phyloP scores from a whole-genome alignment of 2,888 invertebrate species.

The Oscheius onirici region DNA sequence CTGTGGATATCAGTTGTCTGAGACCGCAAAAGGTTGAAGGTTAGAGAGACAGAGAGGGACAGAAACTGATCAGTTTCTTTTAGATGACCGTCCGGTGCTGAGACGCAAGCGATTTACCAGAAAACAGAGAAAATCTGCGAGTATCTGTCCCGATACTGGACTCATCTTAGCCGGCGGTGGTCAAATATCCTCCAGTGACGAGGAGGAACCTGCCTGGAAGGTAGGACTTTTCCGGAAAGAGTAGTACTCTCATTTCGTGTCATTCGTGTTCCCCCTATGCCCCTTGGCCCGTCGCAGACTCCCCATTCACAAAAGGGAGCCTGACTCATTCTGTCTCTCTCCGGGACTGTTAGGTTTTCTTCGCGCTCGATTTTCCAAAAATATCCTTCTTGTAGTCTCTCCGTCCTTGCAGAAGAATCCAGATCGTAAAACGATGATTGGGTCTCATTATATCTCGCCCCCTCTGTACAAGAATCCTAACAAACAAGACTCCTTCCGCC shows the following conservation, averaged over 20 bases:
- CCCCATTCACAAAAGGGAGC: constrained; percentile 2
- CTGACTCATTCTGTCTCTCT: background rate
- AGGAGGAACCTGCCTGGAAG: constrained; percentile 33
- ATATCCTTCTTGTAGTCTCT: too few species aligned
- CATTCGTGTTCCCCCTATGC: too few species aligned
- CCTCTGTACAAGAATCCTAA: too few species aligned
- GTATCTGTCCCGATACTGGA: constrained; percentile 50
- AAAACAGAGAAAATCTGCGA: constrained; percentile 48
- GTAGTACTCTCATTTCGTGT: too few species aligned
- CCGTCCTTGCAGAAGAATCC: too few species aligned
- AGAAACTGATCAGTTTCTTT: background rate
- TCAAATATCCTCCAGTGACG: constrained; percentile 44
- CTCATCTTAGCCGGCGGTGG: constrained; percentile 42
- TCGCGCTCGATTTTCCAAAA: background rate
- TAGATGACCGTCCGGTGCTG: constrained; percentile 48
- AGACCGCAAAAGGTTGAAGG: background rate
- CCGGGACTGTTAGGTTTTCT: background rate
- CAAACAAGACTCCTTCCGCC: too few species aligned
- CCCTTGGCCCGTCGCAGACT: background rate
- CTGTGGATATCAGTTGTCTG: constrained; percentile 7
- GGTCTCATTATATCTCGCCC: constrained; percentile 19
- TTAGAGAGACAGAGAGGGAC: background rate
- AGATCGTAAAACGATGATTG: constrained; percentile 17
- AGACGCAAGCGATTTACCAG: constrained; percentile 46
- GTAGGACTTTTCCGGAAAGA: background rate